These are phyloP conservation scores for Diaperis boleti DNA, from an alignment of 2,888 invertebrate species.

Conservation along the genomic window DNA sequence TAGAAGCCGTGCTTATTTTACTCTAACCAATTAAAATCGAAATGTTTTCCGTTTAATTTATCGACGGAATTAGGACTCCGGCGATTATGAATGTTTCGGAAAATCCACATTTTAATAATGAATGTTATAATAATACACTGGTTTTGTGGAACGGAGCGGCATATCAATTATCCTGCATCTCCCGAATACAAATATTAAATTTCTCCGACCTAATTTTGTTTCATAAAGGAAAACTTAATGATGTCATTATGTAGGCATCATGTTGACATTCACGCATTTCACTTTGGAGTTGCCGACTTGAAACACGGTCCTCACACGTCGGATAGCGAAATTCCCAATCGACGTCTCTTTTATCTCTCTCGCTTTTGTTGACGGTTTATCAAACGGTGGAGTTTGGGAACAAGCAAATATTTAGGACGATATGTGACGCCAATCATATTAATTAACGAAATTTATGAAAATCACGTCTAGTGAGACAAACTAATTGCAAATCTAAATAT, in stretches of 20 bases:
- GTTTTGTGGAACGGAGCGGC: conserved; percentile 21
- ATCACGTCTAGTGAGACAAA: too few species aligned
- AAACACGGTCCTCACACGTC: background rate
- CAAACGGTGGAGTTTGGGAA: too few species aligned
- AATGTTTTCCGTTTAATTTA: background rate
- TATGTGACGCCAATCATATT: too few species aligned
- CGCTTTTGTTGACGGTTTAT: too few species aligned
- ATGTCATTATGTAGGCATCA: conserved; percentile 27
- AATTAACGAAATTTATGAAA: too few species aligned
- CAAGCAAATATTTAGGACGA: too few species aligned
- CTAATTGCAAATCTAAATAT: too few species aligned
- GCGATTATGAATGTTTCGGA: background rate
- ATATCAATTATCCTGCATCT: conserved; percentile 35
- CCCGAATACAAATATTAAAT: conserved; percentile 37
- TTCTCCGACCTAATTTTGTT: conserved; percentile 29
- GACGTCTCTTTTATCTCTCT: background rate
- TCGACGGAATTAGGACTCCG: background rate
- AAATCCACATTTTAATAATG: conserved; percentile 22
- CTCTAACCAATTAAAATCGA: too few species aligned
- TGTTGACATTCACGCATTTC: conserved; percentile 19
- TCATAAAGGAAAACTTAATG: conserved; percentile 27
- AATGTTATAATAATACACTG: conserved; percentile 19
- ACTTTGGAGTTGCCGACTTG: conserved; percentile 1
- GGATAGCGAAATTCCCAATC: background rate
- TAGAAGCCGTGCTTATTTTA: too few species aligned